phyloP scores from a whole-genome alignment of 2,797 vertebrate species.

The Macropus fuliginosus region DNA sequence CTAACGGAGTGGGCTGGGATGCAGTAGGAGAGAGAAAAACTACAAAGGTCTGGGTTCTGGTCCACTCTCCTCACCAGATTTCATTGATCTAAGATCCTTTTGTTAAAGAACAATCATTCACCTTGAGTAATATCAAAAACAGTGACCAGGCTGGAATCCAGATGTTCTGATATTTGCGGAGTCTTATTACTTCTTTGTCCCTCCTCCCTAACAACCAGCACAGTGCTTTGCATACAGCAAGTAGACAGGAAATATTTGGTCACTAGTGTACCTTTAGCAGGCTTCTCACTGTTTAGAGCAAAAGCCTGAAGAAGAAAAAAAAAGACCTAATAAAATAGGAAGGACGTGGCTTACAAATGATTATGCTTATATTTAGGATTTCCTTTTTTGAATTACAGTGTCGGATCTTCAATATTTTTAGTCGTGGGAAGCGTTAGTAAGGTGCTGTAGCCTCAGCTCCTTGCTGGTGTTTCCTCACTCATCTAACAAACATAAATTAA shows the following conservation, averaged over 20 bases:
- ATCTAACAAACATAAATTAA: not conserved
- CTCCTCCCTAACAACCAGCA: not conserved
- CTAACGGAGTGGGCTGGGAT: not conserved
- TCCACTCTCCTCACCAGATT: not conserved
- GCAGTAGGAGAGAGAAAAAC: not conserved
- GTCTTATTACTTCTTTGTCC: not conserved
- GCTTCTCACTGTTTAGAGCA: not conserved
- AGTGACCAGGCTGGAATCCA: not conserved
- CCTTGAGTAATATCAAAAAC: not conserved
- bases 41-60: not conserved
- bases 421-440: not conserved
- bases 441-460: not conserved
- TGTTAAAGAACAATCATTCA: not conserved
- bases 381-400: not conserved
- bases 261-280: not conserved
- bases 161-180: not conserved
- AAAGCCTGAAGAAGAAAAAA: not conserved
- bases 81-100: not conserved
- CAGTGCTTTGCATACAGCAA: not conserved
- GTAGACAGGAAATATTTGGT: not conserved
- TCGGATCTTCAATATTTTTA: not conserved
- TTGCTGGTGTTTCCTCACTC: not conserved
- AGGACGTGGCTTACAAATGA: not conserved
- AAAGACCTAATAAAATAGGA: not conserved
- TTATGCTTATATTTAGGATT: not conserved